Conservation (phyloP, 92 coral and sea anemone genomes). For the Porites lobata region DNA sequence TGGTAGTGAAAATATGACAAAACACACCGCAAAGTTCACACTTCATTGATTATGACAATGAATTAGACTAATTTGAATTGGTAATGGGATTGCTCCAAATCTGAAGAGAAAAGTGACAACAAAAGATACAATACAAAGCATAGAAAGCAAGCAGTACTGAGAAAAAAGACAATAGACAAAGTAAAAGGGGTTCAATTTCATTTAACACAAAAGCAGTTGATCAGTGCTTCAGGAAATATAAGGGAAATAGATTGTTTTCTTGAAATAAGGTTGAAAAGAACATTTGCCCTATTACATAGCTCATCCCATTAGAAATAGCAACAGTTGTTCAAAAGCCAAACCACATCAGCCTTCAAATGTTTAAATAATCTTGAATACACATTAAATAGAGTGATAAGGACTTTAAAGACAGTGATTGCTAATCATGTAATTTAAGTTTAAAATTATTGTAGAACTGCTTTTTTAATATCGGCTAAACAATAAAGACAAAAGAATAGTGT, state of each 20-base stretch:
- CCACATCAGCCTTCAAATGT: too few relatives aligned
- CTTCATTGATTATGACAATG: conserved; percentile 24
- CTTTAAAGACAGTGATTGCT: too few relatives aligned
- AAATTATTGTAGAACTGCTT: not conserved
- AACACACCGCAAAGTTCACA: conserved; percentile 16
- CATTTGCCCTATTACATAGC: too few relatives aligned
- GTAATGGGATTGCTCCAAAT: not conserved
- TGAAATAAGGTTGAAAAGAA: too few relatives aligned
- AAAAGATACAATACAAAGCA: not conserved
- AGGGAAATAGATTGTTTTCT: too few relatives aligned
- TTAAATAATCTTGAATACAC: too few relatives aligned
- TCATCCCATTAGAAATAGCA: too few relatives aligned
- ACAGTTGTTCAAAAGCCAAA: too few relatives aligned
- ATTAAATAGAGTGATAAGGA: too few relatives aligned
- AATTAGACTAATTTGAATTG: conserved; percentile 29
- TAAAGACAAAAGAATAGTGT: not conserved
- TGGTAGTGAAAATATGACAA: not conserved
- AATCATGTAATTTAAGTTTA: not conserved
- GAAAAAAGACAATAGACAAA: not conserved
- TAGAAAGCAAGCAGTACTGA: too few relatives aligned
- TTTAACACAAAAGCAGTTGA: not conserved
- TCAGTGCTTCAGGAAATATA: too few relatives aligned
- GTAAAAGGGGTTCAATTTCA: too few relatives aligned
- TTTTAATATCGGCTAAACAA: not conserved
- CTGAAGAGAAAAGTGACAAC: not conserved